Conservation (phyloP, 2,797 vertebrate genomes). For the Gallinago nigripennis region DNA sequence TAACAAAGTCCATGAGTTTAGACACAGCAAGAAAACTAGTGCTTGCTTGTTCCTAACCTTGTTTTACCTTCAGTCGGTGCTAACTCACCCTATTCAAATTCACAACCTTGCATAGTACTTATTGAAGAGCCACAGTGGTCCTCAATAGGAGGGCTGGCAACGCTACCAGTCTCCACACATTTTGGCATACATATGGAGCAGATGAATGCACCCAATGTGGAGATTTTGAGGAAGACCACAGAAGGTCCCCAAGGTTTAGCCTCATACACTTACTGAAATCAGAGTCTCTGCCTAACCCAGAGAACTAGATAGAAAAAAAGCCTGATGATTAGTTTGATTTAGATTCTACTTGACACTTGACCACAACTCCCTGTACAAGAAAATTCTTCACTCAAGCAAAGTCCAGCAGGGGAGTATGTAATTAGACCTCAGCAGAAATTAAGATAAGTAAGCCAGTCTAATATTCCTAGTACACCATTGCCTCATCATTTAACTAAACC, state of each 20-base stretch:
- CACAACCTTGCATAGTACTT: background rate
- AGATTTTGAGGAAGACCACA: background rate
- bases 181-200: background rate
- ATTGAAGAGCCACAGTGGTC: background rate
- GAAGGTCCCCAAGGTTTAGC: background rate
- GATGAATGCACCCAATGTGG: background rate
- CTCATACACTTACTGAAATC: background rate
- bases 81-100: background rate
- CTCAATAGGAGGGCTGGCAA: background rate
- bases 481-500: background rate
- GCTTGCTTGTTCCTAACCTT: background rate
- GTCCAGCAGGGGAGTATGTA: background rate
- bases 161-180: accelerated
- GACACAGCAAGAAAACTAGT: background rate
- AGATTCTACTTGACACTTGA: background rate
- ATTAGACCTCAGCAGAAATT: conserved; percentile 2
- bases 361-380: background rate
- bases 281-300: background rate
- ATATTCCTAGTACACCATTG: background rate
- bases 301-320: background rate
- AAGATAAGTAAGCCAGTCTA: background rate
- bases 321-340: background rate
- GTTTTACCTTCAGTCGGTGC: background rate
- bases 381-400: conserved; percentile 17
- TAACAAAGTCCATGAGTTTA: background rate